Conservation (phyloP, 2,113 vertebrate genomes). For the rabbit (Oryctolagus cuniculus) region DNA sequence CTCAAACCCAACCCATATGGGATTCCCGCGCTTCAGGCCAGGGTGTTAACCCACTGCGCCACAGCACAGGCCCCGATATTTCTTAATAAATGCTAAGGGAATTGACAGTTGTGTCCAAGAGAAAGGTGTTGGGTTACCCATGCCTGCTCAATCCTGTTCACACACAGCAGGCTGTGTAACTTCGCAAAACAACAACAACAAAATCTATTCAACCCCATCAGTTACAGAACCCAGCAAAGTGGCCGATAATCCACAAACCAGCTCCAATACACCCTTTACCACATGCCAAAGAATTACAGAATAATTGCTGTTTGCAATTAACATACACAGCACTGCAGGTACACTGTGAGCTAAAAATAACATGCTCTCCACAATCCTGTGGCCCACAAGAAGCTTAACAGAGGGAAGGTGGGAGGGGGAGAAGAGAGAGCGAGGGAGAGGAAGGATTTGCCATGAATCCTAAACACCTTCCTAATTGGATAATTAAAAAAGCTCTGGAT, state of each 20-base stretch:
- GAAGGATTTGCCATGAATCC: neutral
- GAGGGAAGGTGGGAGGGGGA: neutral
- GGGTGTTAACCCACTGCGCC: too few relatives aligned
- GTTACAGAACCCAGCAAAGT: neutral
- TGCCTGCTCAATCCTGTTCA: too few relatives aligned
- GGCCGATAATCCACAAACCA: neutral
- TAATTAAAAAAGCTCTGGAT: constrained; percentile 24
- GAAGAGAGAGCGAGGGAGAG: neutral
- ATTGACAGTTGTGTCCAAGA: neutral
- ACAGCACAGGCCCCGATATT: neutral
- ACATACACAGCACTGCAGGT: neutral
- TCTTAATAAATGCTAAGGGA: constrained; percentile 1
- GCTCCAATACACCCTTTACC: neutral
- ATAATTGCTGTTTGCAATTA: constrained; percentile 1
- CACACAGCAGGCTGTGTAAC: too few relatives aligned
- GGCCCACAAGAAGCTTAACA: constrained; percentile 36
- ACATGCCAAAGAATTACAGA: neutral
- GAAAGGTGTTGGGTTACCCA: neutral
- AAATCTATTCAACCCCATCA: rapidly evolving
- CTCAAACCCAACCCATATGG: too few relatives aligned
- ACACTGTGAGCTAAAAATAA: neutral
- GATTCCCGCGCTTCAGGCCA: too few relatives aligned
- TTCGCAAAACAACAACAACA: too few relatives aligned
- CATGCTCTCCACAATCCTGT: neutral
- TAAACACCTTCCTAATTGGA: constrained; percentile 49